phyloP scores from a whole-genome alignment of 1,140 invertebrate species.

The Bombus balteatus region DNA sequence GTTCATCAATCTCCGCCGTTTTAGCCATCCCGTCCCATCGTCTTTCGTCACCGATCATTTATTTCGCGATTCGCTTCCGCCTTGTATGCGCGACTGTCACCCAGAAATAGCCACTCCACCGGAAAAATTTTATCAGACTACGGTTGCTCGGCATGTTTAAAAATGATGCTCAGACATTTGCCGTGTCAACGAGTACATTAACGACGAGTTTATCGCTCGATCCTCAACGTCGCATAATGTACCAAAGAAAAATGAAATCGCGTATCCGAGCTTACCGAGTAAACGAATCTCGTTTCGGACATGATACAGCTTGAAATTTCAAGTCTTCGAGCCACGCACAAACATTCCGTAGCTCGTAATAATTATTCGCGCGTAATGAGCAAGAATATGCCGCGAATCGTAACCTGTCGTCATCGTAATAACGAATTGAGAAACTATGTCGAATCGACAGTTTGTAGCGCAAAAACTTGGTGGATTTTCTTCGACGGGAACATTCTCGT shows the following conservation, averaged over 20 bases:
- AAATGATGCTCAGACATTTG: constrained; percentile 1
- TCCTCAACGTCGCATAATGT: background rate
- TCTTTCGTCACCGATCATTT: constrained; percentile 62
- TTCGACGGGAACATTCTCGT: background rate
- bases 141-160: background rate
- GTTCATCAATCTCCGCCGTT: constrained; percentile 44
- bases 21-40: constrained; percentile 29
- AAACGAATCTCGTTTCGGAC: background rate
- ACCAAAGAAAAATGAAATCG: background rate
- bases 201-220: background rate
- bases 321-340: too few relatives aligned
- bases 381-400: too few relatives aligned
- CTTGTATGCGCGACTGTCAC: constrained; percentile 24
- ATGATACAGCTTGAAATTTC: background rate
- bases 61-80: constrained; percentile 49
- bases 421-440: background rate
- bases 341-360: background rate
- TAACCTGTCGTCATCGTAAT: background rate
- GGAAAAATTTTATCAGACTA: constrained; percentile 31
- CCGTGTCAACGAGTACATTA: constrained; percentile 15
- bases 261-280: background rate
- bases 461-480: background rate
- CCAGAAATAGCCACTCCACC: background rate
- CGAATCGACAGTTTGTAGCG: background rate
- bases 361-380: too few relatives aligned